These are phyloP conservation scores for Andrena hattorfiana DNA, from an alignment of 2,888 invertebrate genomes.

Conservation along the genomic window DNA sequence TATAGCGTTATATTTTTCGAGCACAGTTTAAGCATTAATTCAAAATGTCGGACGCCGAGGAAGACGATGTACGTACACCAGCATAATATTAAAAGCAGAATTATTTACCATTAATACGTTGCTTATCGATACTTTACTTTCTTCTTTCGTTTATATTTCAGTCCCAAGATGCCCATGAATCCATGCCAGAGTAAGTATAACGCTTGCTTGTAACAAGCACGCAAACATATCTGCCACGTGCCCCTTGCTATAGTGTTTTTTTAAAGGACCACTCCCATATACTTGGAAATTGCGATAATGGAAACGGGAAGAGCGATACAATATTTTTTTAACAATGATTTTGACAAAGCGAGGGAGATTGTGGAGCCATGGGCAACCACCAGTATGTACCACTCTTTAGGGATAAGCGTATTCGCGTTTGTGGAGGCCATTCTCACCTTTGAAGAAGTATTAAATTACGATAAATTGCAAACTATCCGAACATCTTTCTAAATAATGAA, in stretches of 20 bases:
- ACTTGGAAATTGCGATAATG: constrained; percentile 89
- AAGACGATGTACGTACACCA: constrained; percentile 79
- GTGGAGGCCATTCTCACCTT: constrained; percentile 97
- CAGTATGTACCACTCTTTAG: constrained; percentile 97
- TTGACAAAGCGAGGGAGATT: constrained; percentile 91
- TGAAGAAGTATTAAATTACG: constrained; percentile 87
- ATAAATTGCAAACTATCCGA: constrained; percentile 5
- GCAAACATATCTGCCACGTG: neutral
- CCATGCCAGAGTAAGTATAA: constrained; percentile 84
- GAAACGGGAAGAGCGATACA: constrained; percentile 93
- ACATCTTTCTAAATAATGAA: constrained; percentile 36
- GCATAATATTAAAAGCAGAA: constrained; percentile 13
- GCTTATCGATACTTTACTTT: neutral
- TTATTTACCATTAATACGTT: neutral
- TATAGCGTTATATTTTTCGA: constrained; percentile 23
- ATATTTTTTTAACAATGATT: constrained; percentile 96
- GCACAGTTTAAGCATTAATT: constrained; percentile 10
- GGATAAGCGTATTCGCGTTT: constrained; percentile 94
- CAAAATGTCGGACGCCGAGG: constrained; percentile 82
- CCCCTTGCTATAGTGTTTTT: neutral
- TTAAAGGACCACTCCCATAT: constrained; percentile 86
- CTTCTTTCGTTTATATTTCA: constrained; percentile 76
- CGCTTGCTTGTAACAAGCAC: neutral
- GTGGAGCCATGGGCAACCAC: constrained; percentile 93
- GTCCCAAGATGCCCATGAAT: constrained; percentile 87